phyloP scores from a whole-genome alignment of 2,113 vertebrate genomes.

The Anseranas semipalmata region DNA sequence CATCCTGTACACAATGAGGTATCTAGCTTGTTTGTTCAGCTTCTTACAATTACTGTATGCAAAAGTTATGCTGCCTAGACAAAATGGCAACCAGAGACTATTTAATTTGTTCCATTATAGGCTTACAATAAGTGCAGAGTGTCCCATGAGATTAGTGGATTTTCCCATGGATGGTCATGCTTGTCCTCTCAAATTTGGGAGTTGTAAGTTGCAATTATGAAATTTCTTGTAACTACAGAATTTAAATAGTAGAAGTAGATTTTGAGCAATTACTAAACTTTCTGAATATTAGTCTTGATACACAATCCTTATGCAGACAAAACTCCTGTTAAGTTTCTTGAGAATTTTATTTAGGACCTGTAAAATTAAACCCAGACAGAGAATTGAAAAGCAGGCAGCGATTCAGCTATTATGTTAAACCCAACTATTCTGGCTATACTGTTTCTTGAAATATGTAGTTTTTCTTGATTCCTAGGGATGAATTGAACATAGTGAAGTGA shows the following conservation, averaged over 20 bases:
- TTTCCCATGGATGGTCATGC: slow-evolving; percentile 99
- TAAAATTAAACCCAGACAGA: not conserved
- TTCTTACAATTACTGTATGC: slow-evolving; percentile 36
- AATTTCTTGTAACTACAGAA: slow-evolving; percentile 65
- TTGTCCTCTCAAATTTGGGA: slow-evolving; percentile 98
- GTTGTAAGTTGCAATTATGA: slow-evolving; percentile 88
- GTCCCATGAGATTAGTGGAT: slow-evolving; percentile 97
- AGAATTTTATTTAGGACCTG: not conserved
- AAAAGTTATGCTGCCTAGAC: slow-evolving; percentile 55
- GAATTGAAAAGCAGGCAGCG: not conserved
- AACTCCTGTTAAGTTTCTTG: slow-evolving; percentile 53
- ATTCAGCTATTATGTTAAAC: not conserved
- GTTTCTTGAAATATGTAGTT: not conserved
- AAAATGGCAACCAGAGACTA: slow-evolving; percentile 61
- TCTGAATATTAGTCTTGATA: slow-evolving; percentile 5
- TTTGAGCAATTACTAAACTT: slow-evolving; percentile 23
- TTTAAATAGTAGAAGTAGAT: slow-evolving; percentile 55
- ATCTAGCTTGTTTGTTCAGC: slow-evolving; percentile 23
- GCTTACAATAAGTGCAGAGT: slow-evolving; percentile 96
- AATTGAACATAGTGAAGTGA: not conserved
- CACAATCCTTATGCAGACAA: slow-evolving; percentile 33
- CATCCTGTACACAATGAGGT: slow-evolving; percentile 99
- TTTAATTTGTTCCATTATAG: slow-evolving; percentile 80
- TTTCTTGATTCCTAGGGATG: not conserved
- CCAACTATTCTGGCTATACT: not conserved